Evolutionary conservation across 1,140 invertebrate species (phyloP), one percentile per base, ranked within the genome.

Genomic region (Drosophila ananassae): DNA sequence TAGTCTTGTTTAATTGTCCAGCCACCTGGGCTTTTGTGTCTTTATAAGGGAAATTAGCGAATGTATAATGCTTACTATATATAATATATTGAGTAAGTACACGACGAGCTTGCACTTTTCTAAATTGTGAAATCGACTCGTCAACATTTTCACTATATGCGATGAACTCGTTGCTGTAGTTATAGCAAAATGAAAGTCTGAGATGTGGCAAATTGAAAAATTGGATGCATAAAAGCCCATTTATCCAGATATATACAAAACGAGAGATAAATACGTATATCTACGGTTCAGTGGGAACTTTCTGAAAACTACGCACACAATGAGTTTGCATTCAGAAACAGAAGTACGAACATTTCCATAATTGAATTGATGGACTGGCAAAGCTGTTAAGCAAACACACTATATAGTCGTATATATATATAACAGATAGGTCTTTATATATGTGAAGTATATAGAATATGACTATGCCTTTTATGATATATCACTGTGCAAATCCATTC

Each of bases 361-460:
- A 87, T 85, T 85, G 82, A 87, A 85, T 85, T 85, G 81, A 81
- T 78, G 81, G 74, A 17, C 82, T 78, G 78, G 78, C 82, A 75
- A 85, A 82, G 74, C 44, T 67, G 77, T 87, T 85, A 58, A 59
- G 64, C 82, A 55, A 77, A 60, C 60, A 61, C 30, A 52, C 46
- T 28, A 12, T 48, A 63, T 37, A 60, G n/a, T n/a, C 21, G 50
- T 63, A 52, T 25, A 4, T 60, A 37, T 37, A 55, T 54, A 54
- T 51, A 21, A 2, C 30, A 41, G 12, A 41, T 17, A 30, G 46
- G 24, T 24, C 10, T 47, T 8, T 58, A 48, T 48, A 59, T 44
- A 48, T 47, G 44, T 47, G 53, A 57, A 44, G n/a, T 32, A 34
- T 63, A 12, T 50, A 39, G 21, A 25, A 30, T 68, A 73, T 30